Percentiles rank a stretch among this genome's conserved stretches.
Evolutionary conservation across 1,140 invertebrate genomes (phyloP).

Genomic region (Ganaspis sp.): DNA sequence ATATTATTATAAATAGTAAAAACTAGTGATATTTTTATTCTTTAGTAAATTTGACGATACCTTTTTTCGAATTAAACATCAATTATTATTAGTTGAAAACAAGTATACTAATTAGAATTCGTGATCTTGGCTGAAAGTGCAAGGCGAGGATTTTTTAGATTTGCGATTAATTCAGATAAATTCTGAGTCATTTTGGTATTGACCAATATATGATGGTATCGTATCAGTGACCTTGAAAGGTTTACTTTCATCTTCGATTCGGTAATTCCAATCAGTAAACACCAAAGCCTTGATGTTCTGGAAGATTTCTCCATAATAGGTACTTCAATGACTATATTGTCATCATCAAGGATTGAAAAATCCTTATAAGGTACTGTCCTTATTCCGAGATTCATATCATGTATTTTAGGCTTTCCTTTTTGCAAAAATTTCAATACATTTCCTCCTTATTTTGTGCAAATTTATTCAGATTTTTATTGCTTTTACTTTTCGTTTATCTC

Average conservation of each 20-base stretch:
- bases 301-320: constrained; percentile 27
- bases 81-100: too few relatives aligned
- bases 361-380: neutral
- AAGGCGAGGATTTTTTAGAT: too few relatives aligned
- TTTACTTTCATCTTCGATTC: constrained; percentile 15
- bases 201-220: constrained; percentile 3
- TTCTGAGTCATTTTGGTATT: constrained; percentile 14
- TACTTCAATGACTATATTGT: constrained; percentile 10
- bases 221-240: constrained; percentile 5
- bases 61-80: too few relatives aligned
- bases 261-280: neutral
- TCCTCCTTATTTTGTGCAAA: neutral
- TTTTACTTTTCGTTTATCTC: neutral
- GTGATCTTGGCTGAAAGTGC: too few relatives aligned
- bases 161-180: neutral
- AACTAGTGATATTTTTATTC: too few relatives aligned
- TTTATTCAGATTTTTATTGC: neutral
- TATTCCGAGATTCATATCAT: neutral
- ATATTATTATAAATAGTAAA: too few relatives aligned
- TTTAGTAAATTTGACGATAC: too few relatives aligned
- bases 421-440: neutral
- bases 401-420: neutral
- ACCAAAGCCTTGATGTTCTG: constrained; percentile 11
- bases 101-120: too few relatives aligned
- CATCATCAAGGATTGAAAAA: constrained; percentile 1